These are phyloP conservation scores for Lycophotia porphyrea DNA, from an alignment of 2,888 invertebrate genomes.

Conservation along the genomic window DNA sequence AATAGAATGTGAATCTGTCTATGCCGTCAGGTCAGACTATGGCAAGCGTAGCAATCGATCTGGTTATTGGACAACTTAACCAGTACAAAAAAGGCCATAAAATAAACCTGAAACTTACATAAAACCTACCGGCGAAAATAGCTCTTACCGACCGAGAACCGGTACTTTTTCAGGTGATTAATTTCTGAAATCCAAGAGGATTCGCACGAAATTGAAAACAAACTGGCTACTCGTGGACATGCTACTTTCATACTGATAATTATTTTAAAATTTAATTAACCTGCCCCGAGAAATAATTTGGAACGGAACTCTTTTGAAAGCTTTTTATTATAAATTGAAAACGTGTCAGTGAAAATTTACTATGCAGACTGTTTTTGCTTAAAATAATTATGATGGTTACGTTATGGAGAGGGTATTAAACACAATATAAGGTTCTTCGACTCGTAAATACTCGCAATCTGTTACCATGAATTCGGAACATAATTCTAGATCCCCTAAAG, in stretches of 20 bases:
- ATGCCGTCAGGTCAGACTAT: neutral
- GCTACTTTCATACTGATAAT: neutral
- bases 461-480: neutral
- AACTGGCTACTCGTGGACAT: constrained; percentile 3
- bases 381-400: neutral
- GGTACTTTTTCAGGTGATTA: constrained; percentile 20
- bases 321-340: neutral
- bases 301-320: neutral
- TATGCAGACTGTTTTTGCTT: neutral
- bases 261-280: constrained; percentile 7
- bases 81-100: neutral
- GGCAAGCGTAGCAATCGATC: neutral
- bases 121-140: constrained; percentile 2
- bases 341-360: neutral
- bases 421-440: no score
- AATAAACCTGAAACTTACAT: neutral
- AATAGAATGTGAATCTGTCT: neutral
- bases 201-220: constrained; percentile 29
- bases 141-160: neutral
- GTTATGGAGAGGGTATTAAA: no score
- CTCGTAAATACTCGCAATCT: no score
- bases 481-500: no score
- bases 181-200: constrained; percentile 25
- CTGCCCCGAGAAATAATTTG: neutral
- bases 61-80: neutral